These are phyloP conservation scores for Xyrichtys novacula DNA, from an alignment of 2,797 vertebrate genomes.

Conservation along the genomic window DNA sequence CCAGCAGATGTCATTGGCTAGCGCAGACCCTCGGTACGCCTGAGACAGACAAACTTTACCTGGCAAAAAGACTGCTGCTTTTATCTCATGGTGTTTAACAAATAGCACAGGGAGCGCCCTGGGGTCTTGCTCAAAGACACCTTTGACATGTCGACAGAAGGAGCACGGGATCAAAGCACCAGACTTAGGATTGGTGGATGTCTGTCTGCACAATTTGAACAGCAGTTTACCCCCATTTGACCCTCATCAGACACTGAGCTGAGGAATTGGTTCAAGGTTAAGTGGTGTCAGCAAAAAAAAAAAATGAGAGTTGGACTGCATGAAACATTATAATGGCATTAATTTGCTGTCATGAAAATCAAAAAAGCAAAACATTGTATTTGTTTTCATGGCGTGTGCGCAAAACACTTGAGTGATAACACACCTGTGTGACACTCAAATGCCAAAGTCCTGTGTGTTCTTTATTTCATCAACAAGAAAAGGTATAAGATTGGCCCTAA, in stretches of 20 bases:
- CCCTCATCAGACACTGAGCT: not conserved
- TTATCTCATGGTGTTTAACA: conserved; percentile 1
- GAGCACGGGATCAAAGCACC: conserved; percentile 14
- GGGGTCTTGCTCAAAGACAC: conserved; percentile 5
- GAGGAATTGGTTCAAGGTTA: conserved; percentile 1
- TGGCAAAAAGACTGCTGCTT: not conserved
- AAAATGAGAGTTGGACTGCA: not conserved
- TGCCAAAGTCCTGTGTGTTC: not conserved
- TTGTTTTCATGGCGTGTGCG: not conserved
- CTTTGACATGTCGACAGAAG: not conserved
- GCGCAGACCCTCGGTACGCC: conserved; percentile 75
- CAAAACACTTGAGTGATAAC: not conserved
- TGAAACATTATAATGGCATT: conserved; percentile 1
- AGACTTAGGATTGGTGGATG: not conserved
- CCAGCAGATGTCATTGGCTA: conserved; percentile 70
- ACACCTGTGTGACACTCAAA: conserved; percentile 1
- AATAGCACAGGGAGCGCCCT: not conserved
- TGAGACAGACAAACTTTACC: conserved; percentile 50
- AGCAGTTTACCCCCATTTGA: not conserved
- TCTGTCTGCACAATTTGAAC: conserved; percentile 1
- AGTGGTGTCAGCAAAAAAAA: conserved; percentile 3
- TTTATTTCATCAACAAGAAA: not conserved
- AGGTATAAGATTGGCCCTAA: not conserved
- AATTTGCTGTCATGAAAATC: not conserved
- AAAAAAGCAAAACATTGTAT: conserved; percentile 5